Percentiles rank a stretch among this genome's conserved stretches.
phyloP scores from a whole-genome alignment of 2,888 invertebrate species.

The Luffia ferchaultella region DNA sequence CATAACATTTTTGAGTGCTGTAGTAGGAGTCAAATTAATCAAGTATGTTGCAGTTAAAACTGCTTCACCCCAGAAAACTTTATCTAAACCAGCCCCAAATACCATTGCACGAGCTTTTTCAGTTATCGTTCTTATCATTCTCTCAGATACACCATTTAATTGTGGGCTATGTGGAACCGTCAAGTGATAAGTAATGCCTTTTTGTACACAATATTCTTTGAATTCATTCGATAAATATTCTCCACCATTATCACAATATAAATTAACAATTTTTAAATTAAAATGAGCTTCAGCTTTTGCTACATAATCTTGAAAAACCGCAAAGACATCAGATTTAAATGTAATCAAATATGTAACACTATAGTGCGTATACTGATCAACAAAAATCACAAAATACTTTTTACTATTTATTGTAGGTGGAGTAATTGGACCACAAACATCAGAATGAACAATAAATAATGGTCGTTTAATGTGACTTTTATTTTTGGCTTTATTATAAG shows the following conservation, averaged over 20 bases:
- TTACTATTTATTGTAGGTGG: constrained; percentile 23
- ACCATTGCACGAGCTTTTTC: constrained; percentile 30
- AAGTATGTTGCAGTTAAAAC: constrained; percentile 29
- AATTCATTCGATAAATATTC: constrained; percentile 26
- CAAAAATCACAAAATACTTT: constrained; percentile 25
- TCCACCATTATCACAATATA: constrained; percentile 22
- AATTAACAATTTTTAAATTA: constrained; percentile 22
- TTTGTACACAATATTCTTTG: constrained; percentile 23
- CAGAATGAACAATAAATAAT: constrained; percentile 26
- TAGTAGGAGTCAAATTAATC: constrained; percentile 28
- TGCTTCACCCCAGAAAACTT: constrained; percentile 31
- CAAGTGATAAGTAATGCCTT: constrained; percentile 28
- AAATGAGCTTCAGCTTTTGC: constrained; percentile 20
- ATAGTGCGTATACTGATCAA: constrained; percentile 29
- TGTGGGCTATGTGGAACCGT: constrained; percentile 34
- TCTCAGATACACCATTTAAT: constrained; percentile 31
- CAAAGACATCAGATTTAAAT: constrained; percentile 23
- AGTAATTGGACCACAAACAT: constrained; percentile 26
- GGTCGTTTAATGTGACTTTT: constrained; percentile 22
- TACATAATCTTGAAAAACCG: constrained; percentile 18
- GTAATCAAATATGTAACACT: constrained; percentile 23
- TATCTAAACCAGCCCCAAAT: constrained; percentile 21
- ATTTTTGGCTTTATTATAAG: constrained; percentile 21
- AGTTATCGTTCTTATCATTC: constrained; percentile 29
- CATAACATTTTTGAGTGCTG: constrained; percentile 20